phyloP scores from a whole-genome alignment of 2,888 invertebrate species.

The Pantelozetes paolii region DNA sequence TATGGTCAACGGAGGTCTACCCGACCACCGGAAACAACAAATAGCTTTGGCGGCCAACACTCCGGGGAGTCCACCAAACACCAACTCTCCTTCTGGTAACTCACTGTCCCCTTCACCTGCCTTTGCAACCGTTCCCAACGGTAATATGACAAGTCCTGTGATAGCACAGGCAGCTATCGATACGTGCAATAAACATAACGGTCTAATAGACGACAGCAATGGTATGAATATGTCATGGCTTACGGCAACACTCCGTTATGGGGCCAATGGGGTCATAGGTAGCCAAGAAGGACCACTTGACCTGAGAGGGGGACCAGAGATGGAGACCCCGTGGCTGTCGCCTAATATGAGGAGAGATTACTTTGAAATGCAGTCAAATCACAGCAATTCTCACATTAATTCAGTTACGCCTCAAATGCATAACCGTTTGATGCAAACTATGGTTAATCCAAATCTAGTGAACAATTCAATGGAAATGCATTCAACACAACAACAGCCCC shows the following conservation, averaged over 20 bases:
- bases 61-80: constrained; percentile 42
- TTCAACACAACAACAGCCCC: neutral
- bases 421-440: constrained; percentile 20
- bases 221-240: constrained; percentile 43
- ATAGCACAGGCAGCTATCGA: constrained; percentile 43
- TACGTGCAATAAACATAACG: constrained; percentile 33
- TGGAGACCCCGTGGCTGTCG: constrained; percentile 46
- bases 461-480: constrained; percentile 12
- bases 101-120: constrained; percentile 45
- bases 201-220: constrained; percentile 44
- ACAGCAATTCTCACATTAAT: constrained; percentile 28
- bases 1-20: constrained; percentile 28
- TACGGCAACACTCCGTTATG: constrained; percentile 44
- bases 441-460: constrained; percentile 24
- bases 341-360: constrained; percentile 43
- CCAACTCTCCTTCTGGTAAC: constrained; percentile 26
- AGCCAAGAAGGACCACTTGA: constrained; percentile 65
- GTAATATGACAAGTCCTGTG: constrained; percentile 43
- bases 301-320: constrained; percentile 61
- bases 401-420: constrained; percentile 22
- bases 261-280: constrained; percentile 34
- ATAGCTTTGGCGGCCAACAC: constrained; percentile 43
- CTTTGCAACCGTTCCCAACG: constrained; percentile 42
- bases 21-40: constrained; percentile 41
- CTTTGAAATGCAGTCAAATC: constrained; percentile 42